Conservation (phyloP, 2,797 vertebrate species). For the Anableps anableps region DNA sequence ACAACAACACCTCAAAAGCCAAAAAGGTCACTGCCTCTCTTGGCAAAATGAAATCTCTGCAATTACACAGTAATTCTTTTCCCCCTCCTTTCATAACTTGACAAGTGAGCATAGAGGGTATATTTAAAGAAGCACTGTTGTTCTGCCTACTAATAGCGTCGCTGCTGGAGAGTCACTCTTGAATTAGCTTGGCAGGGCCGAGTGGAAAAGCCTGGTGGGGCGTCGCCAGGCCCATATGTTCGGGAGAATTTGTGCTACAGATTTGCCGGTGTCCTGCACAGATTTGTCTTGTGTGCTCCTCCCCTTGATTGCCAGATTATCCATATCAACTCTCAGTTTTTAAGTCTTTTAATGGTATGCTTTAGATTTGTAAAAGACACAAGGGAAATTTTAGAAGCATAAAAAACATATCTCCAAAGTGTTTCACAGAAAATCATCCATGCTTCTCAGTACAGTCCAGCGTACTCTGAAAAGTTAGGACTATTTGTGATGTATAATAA, state of each 20-base stretch:
- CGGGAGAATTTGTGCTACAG: conserved; percentile 58
- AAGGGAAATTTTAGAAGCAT: conserved; percentile 8
- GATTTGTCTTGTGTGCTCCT: conserved; percentile 52
- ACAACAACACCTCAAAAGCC: conserved; percentile 6
- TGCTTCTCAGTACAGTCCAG: background rate
- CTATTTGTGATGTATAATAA: conserved; percentile 4
- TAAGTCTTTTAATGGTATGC: conserved; percentile 34
- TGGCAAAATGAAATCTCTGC: conserved; percentile 38
- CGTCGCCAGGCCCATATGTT: conserved; percentile 80
- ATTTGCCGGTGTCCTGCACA: conserved; percentile 59
- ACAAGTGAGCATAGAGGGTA: conserved; percentile 64
- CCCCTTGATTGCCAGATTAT: conserved; percentile 52
- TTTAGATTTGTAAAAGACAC: conserved; percentile 28
- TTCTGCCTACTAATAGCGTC: conserved; percentile 78
- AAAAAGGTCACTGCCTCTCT: conserved; percentile 29
- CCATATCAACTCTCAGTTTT: conserved; percentile 28
- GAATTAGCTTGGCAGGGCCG: conserved; percentile 81
- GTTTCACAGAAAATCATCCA: background rate
- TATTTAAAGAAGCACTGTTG: conserved; percentile 76
- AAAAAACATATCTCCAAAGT: background rate
- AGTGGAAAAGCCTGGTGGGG: conserved; percentile 82
- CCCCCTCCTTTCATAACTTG: conserved; percentile 25
- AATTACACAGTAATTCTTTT: conserved; percentile 23
- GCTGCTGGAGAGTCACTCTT: conserved; percentile 79
- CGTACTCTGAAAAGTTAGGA: background rate